phyloP scores from a whole-genome alignment of 1,140 invertebrate genomes.

The Philopotamus ludificatus region DNA sequence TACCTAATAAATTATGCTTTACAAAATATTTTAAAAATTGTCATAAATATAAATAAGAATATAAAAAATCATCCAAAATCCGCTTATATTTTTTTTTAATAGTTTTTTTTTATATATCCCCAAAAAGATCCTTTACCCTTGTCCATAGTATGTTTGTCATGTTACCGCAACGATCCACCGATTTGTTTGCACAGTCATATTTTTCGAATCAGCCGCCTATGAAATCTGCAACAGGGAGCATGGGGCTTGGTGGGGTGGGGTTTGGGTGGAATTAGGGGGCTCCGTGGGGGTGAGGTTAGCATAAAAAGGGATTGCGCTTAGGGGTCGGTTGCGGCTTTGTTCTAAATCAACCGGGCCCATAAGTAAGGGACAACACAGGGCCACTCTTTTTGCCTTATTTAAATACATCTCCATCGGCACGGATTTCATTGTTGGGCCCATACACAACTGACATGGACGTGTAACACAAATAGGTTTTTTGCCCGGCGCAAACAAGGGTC shows the following conservation, averaged over 20 bases:
- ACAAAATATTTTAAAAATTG: too few relatives aligned
- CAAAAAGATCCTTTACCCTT: too few relatives aligned
- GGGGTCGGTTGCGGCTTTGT: neutral
- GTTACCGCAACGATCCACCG: too few relatives aligned
- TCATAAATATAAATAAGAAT: too few relatives aligned
- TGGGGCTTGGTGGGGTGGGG: too few relatives aligned
- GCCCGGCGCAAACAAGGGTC: neutral
- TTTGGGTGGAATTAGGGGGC: too few relatives aligned
- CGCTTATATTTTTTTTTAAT: too few relatives aligned
- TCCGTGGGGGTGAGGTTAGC: neutral
- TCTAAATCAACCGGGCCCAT: neutral
- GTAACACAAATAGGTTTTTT: neutral
- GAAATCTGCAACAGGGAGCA: neutral
- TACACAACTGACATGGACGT: neutral
- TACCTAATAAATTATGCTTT: too few relatives aligned
- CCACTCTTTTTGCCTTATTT: neutral
- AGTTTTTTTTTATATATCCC: too few relatives aligned
- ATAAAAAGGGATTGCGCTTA: neutral
- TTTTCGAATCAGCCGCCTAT: neutral
- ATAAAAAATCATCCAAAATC: too few relatives aligned
- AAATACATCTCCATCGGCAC: neutral
- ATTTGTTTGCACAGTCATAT: too few relatives aligned
- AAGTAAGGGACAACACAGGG: neutral
- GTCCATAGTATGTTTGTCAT: too few relatives aligned
- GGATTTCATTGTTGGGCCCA: neutral